A percentile compares a stretch with the other conserved stretches of the same genome.
Evolutionary conservation across 1,140 invertebrate species (phyloP).

Genomic region (Heliconius congener): DNA sequence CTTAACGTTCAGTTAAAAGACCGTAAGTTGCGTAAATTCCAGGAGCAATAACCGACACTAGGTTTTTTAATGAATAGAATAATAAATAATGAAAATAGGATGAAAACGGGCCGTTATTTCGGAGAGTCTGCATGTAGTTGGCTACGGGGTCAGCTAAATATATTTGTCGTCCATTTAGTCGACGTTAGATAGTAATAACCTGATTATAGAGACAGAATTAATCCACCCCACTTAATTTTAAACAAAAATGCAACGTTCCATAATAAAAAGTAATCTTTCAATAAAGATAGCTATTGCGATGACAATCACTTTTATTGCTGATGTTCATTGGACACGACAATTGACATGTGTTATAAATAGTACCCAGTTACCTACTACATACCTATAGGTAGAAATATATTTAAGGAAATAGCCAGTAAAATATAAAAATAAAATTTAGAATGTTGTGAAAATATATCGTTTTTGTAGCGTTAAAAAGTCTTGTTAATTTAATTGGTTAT

Average conservation of each 20-base stretch:
- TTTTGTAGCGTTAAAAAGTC: too few relatives aligned
- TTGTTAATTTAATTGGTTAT: too few relatives aligned
- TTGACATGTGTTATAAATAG: slow-evolving; percentile 6
- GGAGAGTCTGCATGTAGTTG: slow-evolving; percentile 14
- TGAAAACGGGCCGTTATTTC: slow-evolving; percentile 49
- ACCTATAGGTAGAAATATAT: not conserved
- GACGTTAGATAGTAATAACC: too few relatives aligned
- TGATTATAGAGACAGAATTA: not conserved
- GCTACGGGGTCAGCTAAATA: slow-evolving; percentile 48
- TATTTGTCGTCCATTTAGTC: slow-evolving; percentile 43
- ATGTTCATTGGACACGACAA: slow-evolving; percentile 1
- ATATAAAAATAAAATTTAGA: not conserved
- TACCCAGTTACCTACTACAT: not conserved
- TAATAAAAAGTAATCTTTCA: slow-evolving; percentile 9
- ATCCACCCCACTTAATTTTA: not conserved
- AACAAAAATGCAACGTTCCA: not conserved
- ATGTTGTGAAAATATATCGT: not conserved
- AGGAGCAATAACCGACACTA: slow-evolving; percentile 52
- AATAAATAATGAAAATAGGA: slow-evolving; percentile 52
- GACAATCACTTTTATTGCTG: slow-evolving; percentile 11
- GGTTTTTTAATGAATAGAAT: slow-evolving; percentile 32
- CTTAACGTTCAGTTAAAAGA: slow-evolving; percentile 23
- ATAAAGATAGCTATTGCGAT: slow-evolving; percentile 11
- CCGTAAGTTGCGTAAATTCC: slow-evolving; percentile 49
- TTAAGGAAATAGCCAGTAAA: not conserved